These are phyloP conservation scores for Apodemia hepburni DNA, from an alignment of 2,888 invertebrate species.

Conservation along the genomic window DNA sequence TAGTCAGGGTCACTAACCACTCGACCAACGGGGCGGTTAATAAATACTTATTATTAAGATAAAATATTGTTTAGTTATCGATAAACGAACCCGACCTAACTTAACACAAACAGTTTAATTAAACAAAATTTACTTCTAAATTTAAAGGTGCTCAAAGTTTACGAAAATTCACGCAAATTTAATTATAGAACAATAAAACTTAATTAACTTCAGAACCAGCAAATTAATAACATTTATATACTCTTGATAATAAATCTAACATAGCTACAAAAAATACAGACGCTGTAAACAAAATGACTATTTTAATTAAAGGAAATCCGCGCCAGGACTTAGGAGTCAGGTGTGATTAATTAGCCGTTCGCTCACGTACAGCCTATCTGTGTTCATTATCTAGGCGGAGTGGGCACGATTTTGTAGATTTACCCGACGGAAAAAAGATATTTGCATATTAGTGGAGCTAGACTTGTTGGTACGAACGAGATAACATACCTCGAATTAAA, in stretches of 20 bases:
- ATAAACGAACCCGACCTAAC: too few relatives aligned
- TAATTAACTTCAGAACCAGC: too few relatives aligned
- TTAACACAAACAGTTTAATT: too few relatives aligned
- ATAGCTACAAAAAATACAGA: slow-evolving; percentile 8
- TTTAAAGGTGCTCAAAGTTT: too few relatives aligned
- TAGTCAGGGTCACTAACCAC: too few relatives aligned
- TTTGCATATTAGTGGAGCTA: slow-evolving; percentile 44
- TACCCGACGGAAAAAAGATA: slow-evolving; percentile 42
- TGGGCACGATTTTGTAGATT: slow-evolving; percentile 63
- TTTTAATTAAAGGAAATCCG: slow-evolving; percentile 59
- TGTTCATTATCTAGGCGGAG: slow-evolving; percentile 60
- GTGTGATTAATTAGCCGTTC: slow-evolving; percentile 62
- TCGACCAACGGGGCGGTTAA: too few relatives aligned
- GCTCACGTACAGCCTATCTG: slow-evolving; percentile 56
- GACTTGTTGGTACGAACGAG: slow-evolving; percentile 29
- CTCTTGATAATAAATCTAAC: slow-evolving; percentile 22
- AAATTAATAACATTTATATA: not conserved
- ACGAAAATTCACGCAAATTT: too few relatives aligned
- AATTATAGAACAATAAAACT: too few relatives aligned
- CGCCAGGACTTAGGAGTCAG: slow-evolving; percentile 36
- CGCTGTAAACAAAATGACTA: slow-evolving; percentile 39
- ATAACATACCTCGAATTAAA: slow-evolving; percentile 21
- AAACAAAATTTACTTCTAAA: too few relatives aligned
- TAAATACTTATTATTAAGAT: too few relatives aligned
- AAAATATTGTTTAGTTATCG: too few relatives aligned